Evolutionary conservation across 1,140 invertebrate species (phyloP).

Genomic region (Caligus rogercresseyi): DNA sequence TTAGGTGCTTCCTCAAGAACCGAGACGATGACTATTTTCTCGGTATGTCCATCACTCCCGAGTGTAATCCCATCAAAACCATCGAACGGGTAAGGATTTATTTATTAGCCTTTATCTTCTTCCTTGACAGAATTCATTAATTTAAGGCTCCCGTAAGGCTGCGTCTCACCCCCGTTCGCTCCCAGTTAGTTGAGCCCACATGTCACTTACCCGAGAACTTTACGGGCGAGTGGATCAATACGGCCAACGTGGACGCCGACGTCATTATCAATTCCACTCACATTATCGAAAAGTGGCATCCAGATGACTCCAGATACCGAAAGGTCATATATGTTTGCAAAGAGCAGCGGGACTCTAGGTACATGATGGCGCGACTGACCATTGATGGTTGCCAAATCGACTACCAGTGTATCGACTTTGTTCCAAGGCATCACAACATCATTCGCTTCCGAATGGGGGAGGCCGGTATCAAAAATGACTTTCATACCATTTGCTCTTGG

Average conservation of each 20-base stretch:
- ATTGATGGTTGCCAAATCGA: slow-evolving; percentile 96
- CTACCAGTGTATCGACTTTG: slow-evolving; percentile 90
- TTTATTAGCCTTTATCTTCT: background rate
- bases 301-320: slow-evolving; percentile 54
- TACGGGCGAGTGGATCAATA: slow-evolving; percentile 74
- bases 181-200: slow-evolving; percentile 4
- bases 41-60: slow-evolving; percentile 73
- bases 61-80: slow-evolving; percentile 76
- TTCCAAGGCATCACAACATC: slow-evolving; percentile 84
- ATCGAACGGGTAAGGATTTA: slow-evolving; percentile 48
- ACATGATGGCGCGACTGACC: slow-evolving; percentile 86
- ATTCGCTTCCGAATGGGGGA: slow-evolving; percentile 77
- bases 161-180: slow-evolving; percentile 7
- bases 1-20: slow-evolving; percentile 79
- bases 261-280: slow-evolving; percentile 86
- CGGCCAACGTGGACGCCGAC: slow-evolving; percentile 84
- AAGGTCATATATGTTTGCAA: slow-evolving; percentile 85
- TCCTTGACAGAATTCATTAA: slow-evolving; percentile 3
- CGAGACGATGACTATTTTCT: slow-evolving; percentile 77
- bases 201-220: slow-evolving; percentile 19
- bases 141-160: slow-evolving; percentile 14
- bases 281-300: slow-evolving; percentile 82
- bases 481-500: slow-evolving; percentile 81
- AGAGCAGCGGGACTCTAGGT: slow-evolving; percentile 62
- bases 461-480: slow-evolving; percentile 71